Conservation (phyloP, 1,140 invertebrate genomes). For the Oryctes rhinoceros region DNA sequence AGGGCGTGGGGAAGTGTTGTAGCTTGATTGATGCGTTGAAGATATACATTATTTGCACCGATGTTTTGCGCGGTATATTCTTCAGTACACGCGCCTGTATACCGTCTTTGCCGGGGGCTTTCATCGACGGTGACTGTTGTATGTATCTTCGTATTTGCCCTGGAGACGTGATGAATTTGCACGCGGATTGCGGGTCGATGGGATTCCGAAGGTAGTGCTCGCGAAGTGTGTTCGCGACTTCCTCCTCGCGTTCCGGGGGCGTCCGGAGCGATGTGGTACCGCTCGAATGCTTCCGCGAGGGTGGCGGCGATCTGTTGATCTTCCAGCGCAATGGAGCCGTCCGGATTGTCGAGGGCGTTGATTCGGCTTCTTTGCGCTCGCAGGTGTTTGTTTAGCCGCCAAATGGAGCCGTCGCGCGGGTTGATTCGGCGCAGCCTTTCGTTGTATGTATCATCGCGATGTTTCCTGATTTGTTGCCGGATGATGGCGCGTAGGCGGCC, state of each 20-base stretch:
- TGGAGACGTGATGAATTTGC: neutral
- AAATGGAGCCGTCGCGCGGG: neutral
- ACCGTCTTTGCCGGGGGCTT: no score
- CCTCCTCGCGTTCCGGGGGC: neutral
- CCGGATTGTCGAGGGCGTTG: neutral
- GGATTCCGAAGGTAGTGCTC: neutral
- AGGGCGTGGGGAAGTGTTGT: neutral
- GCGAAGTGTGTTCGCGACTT: no score
- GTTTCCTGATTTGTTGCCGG: neutral
- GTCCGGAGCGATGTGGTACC: no score
- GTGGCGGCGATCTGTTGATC: no score
- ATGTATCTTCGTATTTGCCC: no score
- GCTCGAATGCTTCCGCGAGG: neutral
- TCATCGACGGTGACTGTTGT: slow-evolving; percentile 46
- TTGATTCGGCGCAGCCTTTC: neutral
- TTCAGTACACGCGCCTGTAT: slow-evolving; percentile 42
- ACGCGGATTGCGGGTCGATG: neutral
- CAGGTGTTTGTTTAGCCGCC: no score
- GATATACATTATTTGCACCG: neutral
- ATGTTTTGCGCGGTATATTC: neutral
- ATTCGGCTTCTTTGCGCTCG: neutral
- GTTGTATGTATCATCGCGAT: neutral
- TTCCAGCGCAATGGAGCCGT: neutral
- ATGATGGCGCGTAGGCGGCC: neutral
- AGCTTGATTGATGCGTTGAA: neutral